phyloP scores from a whole-genome alignment of 2,113 vertebrate species.

The Ceyx melanurus region DNA sequence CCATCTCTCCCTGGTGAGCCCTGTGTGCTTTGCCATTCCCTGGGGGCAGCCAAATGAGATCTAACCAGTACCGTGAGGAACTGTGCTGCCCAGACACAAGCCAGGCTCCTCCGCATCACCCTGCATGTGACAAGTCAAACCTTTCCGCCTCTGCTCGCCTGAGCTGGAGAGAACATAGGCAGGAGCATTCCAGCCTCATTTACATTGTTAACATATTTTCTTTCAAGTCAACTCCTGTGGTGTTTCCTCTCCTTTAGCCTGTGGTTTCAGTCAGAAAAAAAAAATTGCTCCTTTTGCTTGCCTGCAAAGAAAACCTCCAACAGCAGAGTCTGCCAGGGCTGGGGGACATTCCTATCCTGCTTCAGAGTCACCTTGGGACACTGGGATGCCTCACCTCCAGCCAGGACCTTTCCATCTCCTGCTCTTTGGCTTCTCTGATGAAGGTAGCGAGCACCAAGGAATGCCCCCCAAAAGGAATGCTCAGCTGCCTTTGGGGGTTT shows the following conservation, averaged over 20 bases:
- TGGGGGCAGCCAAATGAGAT: not conserved
- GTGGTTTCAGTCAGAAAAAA: not conserved
- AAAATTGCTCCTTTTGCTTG: not conserved
- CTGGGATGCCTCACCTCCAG: fast-evolving
- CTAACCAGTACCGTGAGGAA: fast-evolving
- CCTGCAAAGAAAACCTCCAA: not conserved
- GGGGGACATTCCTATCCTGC: not conserved
- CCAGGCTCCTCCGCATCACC: not conserved
- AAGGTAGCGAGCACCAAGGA: not conserved
- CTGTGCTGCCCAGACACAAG: not conserved
- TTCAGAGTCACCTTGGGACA: fast-evolving
- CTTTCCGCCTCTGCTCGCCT: not conserved
- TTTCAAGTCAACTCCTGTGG: not conserved
- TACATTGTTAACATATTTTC: conserved; percentile 32
- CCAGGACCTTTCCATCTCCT: not conserved
- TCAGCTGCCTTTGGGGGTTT: not conserved
- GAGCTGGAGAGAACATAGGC: not conserved
- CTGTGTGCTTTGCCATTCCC: fast-evolving
- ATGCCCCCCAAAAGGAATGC: not conserved
- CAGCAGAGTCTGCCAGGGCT: fast-evolving
- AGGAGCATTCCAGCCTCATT: conserved; percentile 2
- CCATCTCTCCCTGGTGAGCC: fast-evolving
- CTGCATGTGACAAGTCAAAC: not conserved
- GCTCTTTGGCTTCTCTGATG: fast-evolving
- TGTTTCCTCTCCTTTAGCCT: not conserved